These are phyloP conservation scores for Pogonocichla stellata DNA, from an alignment of 2,113 vertebrate species.

Conservation along the genomic window DNA sequence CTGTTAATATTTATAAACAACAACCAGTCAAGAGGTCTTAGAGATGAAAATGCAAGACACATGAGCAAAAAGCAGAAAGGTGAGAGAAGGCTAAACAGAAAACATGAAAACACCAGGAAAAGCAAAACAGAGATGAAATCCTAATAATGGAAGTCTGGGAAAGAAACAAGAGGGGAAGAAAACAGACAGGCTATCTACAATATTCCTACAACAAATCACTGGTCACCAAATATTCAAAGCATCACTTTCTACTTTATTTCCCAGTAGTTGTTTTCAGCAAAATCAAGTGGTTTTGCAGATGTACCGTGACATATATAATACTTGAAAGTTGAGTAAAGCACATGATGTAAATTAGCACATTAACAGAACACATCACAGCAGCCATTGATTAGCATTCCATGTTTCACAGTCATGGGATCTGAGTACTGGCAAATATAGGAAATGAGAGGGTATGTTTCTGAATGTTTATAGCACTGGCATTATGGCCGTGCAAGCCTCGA, in stretches of 20 bases:
- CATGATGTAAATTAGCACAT: background rate
- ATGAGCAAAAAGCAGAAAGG: background rate
- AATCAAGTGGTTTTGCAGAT: background rate
- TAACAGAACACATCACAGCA: background rate
- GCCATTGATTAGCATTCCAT: background rate
- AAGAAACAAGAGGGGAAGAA: background rate
- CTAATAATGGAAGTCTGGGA: background rate
- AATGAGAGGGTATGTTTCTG: background rate
- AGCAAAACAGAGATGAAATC: background rate
- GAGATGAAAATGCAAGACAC: background rate
- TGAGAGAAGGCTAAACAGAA: background rate
- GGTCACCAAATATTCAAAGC: background rate
- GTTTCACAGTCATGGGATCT: background rate
- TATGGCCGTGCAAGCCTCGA: accelerated
- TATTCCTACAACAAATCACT: background rate
- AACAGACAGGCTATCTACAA: background rate
- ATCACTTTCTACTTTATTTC: background rate
- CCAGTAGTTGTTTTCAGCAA: background rate
- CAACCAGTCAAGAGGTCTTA: background rate
- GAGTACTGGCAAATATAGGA: background rate
- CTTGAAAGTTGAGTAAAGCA: background rate
- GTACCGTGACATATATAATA: background rate
- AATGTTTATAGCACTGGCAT: background rate
- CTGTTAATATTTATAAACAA: background rate
- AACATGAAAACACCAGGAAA: background rate